These are phyloP conservation scores for Picus viridis DNA, from an alignment of 2,797 vertebrate genomes.

Conservation along the genomic window DNA sequence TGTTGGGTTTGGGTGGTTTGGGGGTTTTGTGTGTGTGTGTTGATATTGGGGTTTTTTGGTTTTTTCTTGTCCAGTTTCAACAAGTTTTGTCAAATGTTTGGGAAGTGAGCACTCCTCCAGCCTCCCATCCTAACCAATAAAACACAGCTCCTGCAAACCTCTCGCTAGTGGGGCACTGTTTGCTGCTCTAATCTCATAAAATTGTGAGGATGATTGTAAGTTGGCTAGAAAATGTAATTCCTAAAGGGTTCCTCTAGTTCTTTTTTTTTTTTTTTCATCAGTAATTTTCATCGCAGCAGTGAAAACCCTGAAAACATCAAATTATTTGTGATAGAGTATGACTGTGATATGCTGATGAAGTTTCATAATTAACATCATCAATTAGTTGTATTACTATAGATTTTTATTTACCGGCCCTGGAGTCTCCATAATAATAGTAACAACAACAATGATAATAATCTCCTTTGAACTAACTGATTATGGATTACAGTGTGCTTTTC, in stretches of 20 bases:
- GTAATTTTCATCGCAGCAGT: background rate
- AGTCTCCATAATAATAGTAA: background rate
- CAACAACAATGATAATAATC: background rate
- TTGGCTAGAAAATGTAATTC: background rate
- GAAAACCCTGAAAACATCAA: background rate
- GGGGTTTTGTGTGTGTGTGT: too few species aligned
- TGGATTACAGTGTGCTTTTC: background rate
- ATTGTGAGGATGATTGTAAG: background rate
- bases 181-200: background rate
- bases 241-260: background rate
- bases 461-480: background rate
- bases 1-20: too few species aligned
- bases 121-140: background rate
- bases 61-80: constrained; percentile 65
- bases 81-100: constrained; percentile 59
- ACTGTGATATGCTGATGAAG: background rate
- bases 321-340: background rate
- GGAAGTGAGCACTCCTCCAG: constrained; percentile 26
- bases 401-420: background rate
- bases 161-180: background rate
- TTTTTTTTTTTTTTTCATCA: background rate
- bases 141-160: background rate
- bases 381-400: background rate
- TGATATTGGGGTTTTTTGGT: too few species aligned
- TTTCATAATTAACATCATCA: constrained; percentile 11